phyloP scores from a whole-genome alignment of 1,140 invertebrate genomes.

The Lordiphosa mommai region DNA sequence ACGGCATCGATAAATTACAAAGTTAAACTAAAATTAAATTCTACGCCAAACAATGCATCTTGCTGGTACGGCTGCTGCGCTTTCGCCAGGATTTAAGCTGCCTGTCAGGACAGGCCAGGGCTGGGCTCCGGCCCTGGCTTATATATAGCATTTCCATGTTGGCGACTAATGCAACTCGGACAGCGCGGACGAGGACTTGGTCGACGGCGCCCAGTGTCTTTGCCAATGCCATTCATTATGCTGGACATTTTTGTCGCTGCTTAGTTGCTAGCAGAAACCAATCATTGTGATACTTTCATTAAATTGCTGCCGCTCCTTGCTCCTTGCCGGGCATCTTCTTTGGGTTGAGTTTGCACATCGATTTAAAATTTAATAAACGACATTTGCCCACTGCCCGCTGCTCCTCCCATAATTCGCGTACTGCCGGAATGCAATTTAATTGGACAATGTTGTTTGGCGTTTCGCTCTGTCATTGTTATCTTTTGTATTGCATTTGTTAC shows the following conservation, averaged over 20 bases:
- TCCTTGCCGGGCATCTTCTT: constrained; percentile 6
- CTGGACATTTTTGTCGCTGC: constrained; percentile 72
- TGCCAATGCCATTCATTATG: constrained; percentile 75
- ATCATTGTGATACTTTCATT: constrained; percentile 78
- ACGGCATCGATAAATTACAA: constrained; percentile 78
- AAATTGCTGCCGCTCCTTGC: constrained; percentile 40
- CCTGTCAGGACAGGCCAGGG: constrained; percentile 62
- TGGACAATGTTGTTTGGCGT: constrained; percentile 60
- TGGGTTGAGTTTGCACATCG: constrained; percentile 31
- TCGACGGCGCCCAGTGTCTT: constrained; percentile 63
- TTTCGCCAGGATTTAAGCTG: constrained; percentile 76
- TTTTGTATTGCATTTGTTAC: constrained; percentile 39
- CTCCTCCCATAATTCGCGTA: constrained; percentile 52
- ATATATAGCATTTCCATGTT: constrained; percentile 76
- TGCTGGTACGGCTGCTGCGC: constrained; percentile 41
- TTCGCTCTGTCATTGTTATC: constrained; percentile 49
- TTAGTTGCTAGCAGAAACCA: constrained; percentile 71
- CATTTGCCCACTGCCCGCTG: constrained; percentile 28
- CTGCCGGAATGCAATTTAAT: constrained; percentile 64
- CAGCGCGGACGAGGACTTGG: constrained; percentile 35
- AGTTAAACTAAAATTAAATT: constrained; percentile 79
- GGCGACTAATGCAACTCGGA: constrained; percentile 73
- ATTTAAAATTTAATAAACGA: constrained; percentile 67
- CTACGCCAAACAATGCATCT: constrained; percentile 78
- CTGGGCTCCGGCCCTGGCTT: constrained; percentile 42